Base-by-base conservation (phyloP, 2,797 vertebrate species). In the Gorsachius magnificus region DNA sequence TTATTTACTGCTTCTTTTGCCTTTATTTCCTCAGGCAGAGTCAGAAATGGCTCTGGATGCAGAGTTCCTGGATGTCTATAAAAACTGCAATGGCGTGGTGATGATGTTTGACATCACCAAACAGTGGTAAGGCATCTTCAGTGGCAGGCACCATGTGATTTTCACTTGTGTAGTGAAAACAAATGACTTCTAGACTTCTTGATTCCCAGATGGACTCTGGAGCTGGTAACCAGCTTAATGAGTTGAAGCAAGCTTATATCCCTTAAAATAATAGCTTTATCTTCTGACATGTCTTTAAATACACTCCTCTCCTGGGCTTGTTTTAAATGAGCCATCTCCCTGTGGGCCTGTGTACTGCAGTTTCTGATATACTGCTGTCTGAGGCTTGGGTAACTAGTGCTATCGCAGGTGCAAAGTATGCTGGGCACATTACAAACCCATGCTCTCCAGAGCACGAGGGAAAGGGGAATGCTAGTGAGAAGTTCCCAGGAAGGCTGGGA, bases 71-170 rank as follows among this genome's bases (percentile, higher is more conserved):
- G 99, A 99, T 5, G 99, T 99, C 46, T 99, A 99, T 97, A 99
- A 99, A 97, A 99, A 99, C 97, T 99, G 99, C 95, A 99, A 99
- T 0, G 99, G 99, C 1, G 98, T 99, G 41, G 99, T 99, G 97
- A 99, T 99, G 99, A 99, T 99, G 99, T 99, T 99, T 80, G 99
- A 99, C 97, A 99, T 99, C 94, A 99, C 99, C 96, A 99, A 99
- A 95, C 99, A 99, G 97, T 99, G 99, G 99, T 99, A 96, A 98
- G 98, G 54, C 22, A n/a, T 36, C n/a, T 57, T 25, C 35, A 57
- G 36, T 11, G 10, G 41, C 35, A 10, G 2, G 10, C 10, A 7
- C 63, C n/a, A 2, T 4, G 0, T 29, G 43, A 41, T 43, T 74
- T 65, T 69, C 9, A 0, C 19, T 51, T 50, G 25, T 51, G 80